A percentile compares a stretch with the other conserved stretches of the same genome.
phyloP scores from a whole-genome alignment of 2,888 invertebrate genomes.

The Nymphalis c-album region DNA sequence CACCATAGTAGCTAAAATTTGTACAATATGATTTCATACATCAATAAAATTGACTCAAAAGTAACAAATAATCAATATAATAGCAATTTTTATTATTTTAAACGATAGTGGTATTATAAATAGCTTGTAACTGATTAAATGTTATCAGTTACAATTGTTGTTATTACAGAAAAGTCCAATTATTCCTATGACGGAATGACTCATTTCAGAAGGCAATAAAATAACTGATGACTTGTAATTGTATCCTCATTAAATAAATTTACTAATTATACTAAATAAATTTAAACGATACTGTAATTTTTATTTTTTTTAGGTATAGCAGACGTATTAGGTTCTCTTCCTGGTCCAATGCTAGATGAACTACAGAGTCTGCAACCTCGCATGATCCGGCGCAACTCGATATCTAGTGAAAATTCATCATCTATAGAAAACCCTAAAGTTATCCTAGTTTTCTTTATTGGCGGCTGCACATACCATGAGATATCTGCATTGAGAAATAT shows the following conservation, averaged over 20 bases:
- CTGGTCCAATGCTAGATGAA: conserved; percentile 88
- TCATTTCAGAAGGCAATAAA: background rate
- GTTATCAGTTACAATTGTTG: background rate
- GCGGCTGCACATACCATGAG: conserved; percentile 98
- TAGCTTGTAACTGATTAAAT: background rate
- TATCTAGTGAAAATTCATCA: conserved; percentile 81
- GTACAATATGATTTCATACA: no score
- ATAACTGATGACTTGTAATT: background rate
- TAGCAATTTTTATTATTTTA: background rate
- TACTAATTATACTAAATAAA: background rate
- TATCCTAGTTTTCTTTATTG: conserved; percentile 96
- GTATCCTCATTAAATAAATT: background rate
- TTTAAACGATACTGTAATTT: background rate
- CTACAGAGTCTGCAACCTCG: conserved; percentile 82
- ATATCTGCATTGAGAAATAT: conserved; percentile 88
- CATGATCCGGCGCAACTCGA: conserved; percentile 79
- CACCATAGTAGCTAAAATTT: no score
- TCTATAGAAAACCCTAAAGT: conserved; percentile 84
- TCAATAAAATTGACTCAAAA: background rate
- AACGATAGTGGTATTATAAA: background rate
- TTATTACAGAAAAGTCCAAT: background rate
- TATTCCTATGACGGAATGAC: background rate
- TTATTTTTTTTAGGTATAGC: conserved; percentile 82
- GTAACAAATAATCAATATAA: background rate
- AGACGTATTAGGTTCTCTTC: conserved; percentile 90